Evolutionary conservation across 2,113 vertebrate genomes (phyloP).

Genomic region (Etheostoma spectabile): DNA sequence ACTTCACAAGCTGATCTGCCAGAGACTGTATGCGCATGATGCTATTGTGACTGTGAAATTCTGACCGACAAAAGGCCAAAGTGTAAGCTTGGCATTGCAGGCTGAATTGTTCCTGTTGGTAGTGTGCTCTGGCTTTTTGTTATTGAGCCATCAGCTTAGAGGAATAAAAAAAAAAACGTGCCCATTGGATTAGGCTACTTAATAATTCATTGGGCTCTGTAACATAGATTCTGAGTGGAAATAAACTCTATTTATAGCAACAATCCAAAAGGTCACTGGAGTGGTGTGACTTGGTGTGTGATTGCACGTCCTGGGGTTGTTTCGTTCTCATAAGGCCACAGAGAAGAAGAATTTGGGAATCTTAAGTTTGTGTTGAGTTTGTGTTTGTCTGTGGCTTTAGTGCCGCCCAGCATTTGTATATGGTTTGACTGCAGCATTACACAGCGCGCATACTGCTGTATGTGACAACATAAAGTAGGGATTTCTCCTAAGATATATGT

Average conservation of each 20-base stretch:
- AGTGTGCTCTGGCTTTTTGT: slow-evolving; percentile 40
- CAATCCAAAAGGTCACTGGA: slow-evolving; percentile 80
- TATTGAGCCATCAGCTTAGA: slow-evolving; percentile 62
- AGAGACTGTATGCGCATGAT: slow-evolving; percentile 46
- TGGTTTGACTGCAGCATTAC: neutral
- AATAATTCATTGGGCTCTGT: slow-evolving; percentile 81
- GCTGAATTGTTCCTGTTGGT: slow-evolving; percentile 50
- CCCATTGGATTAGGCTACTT: slow-evolving; percentile 75
- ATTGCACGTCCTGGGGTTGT: slow-evolving; percentile 69
- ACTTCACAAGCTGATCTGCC: slow-evolving; percentile 55
- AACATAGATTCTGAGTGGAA: slow-evolving; percentile 81
- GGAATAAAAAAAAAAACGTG: slow-evolving; percentile 63
- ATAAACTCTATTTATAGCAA: slow-evolving; percentile 82
- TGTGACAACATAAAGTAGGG: slow-evolving; percentile 17
- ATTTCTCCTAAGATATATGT: slow-evolving; percentile 1
- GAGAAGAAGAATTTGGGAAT: slow-evolving; percentile 45
- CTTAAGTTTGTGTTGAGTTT: slow-evolving; percentile 36
- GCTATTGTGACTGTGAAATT: slow-evolving; percentile 63
- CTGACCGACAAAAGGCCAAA: slow-evolving; percentile 61
- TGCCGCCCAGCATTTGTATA: neutral
- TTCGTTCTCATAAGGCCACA: slow-evolving; percentile 60
- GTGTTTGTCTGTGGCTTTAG: slow-evolving; percentile 20
- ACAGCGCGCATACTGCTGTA: neutral
- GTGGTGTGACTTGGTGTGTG: slow-evolving; percentile 75
- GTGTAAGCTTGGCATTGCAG: slow-evolving; percentile 55